Evolutionary conservation across 2,113 vertebrate species (phyloP), one percentile per base, ranked within the genome.

Genomic region (Hippocampus barbouri): DNA sequence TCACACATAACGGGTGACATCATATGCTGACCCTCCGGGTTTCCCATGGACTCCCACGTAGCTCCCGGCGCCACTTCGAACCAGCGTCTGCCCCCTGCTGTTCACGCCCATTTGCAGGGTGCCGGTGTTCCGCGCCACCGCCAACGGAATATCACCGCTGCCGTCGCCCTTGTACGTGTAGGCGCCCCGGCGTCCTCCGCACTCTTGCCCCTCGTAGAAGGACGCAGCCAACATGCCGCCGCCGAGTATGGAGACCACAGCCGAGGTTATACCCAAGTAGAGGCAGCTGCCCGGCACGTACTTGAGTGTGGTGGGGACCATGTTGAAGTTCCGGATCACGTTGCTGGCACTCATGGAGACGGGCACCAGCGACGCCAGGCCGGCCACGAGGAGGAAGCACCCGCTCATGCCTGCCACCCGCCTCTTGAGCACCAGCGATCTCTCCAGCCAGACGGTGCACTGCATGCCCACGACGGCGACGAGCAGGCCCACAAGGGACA

Each of bases 261-360:
- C 92, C 0, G 96, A 93, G 40, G 95, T 89, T 77, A 97, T 90
- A 18, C 97, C 97, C 14, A 96, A 80, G 69, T 97, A 99, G 60
- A 99, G 88, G 0, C 96, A 96, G 64, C 95, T 93, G 2, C 97
- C 97, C 0, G 98, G 91, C 89, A 98, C 97, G 0, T 89, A 96
- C 90, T 97, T 98, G 86, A 93, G 87, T 85, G 94, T 94, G 85
- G 93, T 78, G 0, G 93, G 95, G 2, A 97, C 0, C 34, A 89
- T 93, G 88, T 93, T 93, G 91, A 99, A 99, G 75, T 94, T 94
- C 77, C 88, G 89, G 66, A 99, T 93, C 77, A 98, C 94, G 71
- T 94, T 93, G 0, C 98, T 94, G 72, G 95, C 95, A 79, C 95
- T 97, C 96, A 96, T 98, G 25, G 91, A 88, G 45, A 98, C 83